Base-by-base conservation (phyloP, 2,888 invertebrate genomes). In the Drosophila seclusa region DNA sequence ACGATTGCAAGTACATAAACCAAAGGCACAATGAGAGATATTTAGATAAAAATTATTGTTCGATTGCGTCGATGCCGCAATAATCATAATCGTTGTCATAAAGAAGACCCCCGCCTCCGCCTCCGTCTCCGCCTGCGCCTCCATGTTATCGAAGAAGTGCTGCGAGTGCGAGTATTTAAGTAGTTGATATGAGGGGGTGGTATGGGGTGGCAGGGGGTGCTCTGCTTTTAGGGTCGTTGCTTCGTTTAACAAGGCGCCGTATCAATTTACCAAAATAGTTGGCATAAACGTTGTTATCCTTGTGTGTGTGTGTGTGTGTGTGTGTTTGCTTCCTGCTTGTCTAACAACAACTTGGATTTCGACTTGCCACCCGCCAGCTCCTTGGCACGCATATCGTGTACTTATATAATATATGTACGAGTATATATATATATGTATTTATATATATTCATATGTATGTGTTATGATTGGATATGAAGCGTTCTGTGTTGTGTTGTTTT, bases 261-360 rank as follows among this genome's bases (percentile, higher is more conserved):
- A 86, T 90, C 89, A 87, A 83, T 90, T 87, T 87, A 83, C 89
- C 79, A 63, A 65, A 75, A 81, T 78, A 76, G 78, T 80, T 77
- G 73, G 34, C 75, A 55, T 75, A 34, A 55, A 58, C 45, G 53
- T 48, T 74, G 73, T 70, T 69, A 69, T 69, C 69, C 69, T 49
- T 66, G 27, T 70, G 59, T 72, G 61, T 68, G 62, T 73, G 67
- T 66, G 27, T 70, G 59, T 72, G 61, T 68, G 62, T 73, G 67
- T 75, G 64, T 29, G 38, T 29, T 2, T 61, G 80, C 58, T 69
- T 68, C 61, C 64, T 62, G 76, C 76, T 80, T 76, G 69, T 80
- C 80, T 76, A 63, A 76, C 77, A 78, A 50, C 75, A 64, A 78
- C 68, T 65, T 53, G 52, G 52, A 57, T 62, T 79, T 58, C 68